phyloP scores from a whole-genome alignment of 2,113 vertebrate genomes.

The Oenanthe oenanthe region DNA sequence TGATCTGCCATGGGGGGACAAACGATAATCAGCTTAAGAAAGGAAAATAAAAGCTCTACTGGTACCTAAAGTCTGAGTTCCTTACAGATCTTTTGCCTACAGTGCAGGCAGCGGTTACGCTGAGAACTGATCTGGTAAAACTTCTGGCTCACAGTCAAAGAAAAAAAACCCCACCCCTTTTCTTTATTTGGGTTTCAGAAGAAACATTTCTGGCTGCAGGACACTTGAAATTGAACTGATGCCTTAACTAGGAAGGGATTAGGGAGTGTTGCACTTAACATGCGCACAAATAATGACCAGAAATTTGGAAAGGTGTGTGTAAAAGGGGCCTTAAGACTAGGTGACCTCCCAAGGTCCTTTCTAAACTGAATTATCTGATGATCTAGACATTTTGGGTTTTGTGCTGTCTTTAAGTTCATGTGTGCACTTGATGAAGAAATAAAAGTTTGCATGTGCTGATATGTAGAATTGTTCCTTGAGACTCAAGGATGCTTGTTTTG shows the following conservation, averaged over 20 bases:
- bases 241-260: background rate
- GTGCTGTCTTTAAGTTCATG: background rate
- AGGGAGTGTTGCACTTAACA: background rate
- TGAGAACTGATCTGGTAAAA: background rate
- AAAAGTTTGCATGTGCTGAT: background rate
- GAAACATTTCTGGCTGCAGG: background rate
- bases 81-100: background rate
- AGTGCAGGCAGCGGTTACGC: background rate
- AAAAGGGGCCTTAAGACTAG: too few relatives aligned
- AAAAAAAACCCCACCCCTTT: background rate
- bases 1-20: background rate
- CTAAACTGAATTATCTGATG: background rate
- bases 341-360: background rate
- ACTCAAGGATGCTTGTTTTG: background rate
- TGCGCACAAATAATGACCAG: background rate
- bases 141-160: background rate
- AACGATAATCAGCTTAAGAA: background rate
- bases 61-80: background rate
- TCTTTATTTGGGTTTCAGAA: background rate
- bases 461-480: background rate
- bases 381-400: background rate
- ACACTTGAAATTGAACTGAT: background rate
- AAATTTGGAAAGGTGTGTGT: background rate
- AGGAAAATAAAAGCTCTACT: background rate
- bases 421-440: background rate